A percentile compares a stretch with the other conserved stretches of the same genome.
These are phyloP conservation scores for Tachypleus tridentatus DNA, from an alignment of 1,140 invertebrate species.

Conservation along the genomic window DNA sequence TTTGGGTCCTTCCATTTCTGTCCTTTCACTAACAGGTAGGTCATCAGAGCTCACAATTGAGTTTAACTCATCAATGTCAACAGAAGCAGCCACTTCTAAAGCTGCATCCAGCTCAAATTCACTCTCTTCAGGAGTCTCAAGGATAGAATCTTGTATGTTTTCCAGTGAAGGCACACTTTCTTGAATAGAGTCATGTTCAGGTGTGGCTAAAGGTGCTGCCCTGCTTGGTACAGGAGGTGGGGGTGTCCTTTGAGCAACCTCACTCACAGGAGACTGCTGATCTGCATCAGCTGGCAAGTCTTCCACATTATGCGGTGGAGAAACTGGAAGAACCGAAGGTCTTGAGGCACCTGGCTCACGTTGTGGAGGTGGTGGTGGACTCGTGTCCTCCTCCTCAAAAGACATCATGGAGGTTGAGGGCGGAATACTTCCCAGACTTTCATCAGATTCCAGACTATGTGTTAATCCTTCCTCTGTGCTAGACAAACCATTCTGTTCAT, in stretches of 20 bases:
- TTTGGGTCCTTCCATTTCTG: no score
- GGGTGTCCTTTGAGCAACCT: no score
- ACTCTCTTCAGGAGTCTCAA: slow-evolving; percentile 12
- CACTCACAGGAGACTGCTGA: neutral
- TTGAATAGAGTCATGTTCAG: slow-evolving; percentile 46
- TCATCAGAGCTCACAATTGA: no score
- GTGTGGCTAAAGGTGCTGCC: slow-evolving; percentile 44
- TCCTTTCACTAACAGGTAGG: no score
- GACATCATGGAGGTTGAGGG: no score
- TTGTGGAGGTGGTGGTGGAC: slow-evolving; percentile 11
- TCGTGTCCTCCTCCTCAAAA: neutral
- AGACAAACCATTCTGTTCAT: slow-evolving; percentile 37
- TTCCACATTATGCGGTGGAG: slow-evolving; percentile 3
- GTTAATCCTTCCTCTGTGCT: slow-evolving; percentile 11
- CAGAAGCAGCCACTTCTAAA: no score
- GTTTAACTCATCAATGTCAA: no score
- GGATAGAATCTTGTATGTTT: slow-evolving; percentile 23
- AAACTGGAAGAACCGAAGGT: slow-evolving; percentile 11
- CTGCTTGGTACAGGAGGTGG: neutral
- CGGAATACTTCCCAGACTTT: slow-evolving; percentile 3
- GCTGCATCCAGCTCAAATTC: slow-evolving; percentile 2
- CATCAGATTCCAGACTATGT: slow-evolving; percentile 7
- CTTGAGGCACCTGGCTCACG: slow-evolving; percentile 14
- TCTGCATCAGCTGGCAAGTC: neutral
- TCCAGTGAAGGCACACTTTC: slow-evolving; percentile 35